A percentile compares a stretch with the other conserved stretches of the same genome.
These are phyloP conservation scores for Campoletis sonorensis DNA, from an alignment of 1,140 invertebrate species.

Conservation along the genomic window DNA sequence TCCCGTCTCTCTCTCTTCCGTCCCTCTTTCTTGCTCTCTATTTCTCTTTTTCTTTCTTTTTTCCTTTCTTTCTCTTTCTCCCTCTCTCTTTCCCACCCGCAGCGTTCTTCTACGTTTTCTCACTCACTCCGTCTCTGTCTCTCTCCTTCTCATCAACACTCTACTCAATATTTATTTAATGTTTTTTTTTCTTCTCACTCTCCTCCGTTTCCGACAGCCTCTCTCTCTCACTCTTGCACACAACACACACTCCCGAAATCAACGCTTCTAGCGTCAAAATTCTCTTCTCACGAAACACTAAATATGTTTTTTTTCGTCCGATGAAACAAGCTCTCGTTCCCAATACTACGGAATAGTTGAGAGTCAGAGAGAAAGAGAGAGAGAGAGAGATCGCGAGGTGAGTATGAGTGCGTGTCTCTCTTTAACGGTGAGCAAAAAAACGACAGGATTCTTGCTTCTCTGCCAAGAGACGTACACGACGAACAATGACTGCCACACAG, in stretches of 20 bases:
- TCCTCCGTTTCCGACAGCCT: not conserved
- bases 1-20: not conserved
- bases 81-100: not conserved
- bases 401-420: not conserved
- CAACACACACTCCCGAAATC: not conserved
- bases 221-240: not conserved
- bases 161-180: not conserved
- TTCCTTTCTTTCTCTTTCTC: not conserved
- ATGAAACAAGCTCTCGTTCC: no score
- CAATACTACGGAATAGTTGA: not conserved
- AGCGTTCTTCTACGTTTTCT: constrained; percentile 2
- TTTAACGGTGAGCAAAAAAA: constrained; percentile 29
- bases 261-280: not conserved
- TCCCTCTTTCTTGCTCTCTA: not conserved
- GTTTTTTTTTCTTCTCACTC: constrained; percentile 15
- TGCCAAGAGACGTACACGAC: constrained; percentile 58
- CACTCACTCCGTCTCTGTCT: constrained; percentile 21
- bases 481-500: constrained; percentile 75
- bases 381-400: not conserved
- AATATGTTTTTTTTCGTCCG: no score
- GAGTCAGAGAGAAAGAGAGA: not conserved
- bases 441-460: constrained; percentile 60
- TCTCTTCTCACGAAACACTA: no score
- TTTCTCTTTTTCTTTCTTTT: not conserved
- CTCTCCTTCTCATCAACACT: not conserved